Conservation (phyloP, 2,888 invertebrate species). For the Drosophila engyochracea region DNA sequence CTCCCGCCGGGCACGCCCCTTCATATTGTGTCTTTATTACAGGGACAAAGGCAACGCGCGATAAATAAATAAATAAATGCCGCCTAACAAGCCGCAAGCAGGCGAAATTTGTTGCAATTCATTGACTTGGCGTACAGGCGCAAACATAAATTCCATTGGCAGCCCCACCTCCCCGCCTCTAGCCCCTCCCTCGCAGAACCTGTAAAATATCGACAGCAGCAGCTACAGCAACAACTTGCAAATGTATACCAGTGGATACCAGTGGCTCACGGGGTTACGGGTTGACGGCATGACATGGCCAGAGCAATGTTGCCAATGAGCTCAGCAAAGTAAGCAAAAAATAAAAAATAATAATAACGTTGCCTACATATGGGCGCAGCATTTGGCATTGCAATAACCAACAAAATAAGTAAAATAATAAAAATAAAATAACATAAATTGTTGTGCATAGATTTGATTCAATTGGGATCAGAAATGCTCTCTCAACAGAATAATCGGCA, state of each 20-base stretch:
- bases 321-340: conserved; percentile 26
- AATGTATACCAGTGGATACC: conserved; percentile 13
- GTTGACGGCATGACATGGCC: conserved; percentile 11
- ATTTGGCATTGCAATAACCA: conserved; percentile 51
- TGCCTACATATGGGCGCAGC: conserved; percentile 53
- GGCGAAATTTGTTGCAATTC: conserved; percentile 83
- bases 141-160: conserved; percentile 74
- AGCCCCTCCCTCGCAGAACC: conserved; percentile 23
- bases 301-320: conserved; percentile 35
- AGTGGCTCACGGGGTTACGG: not conserved
- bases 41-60: conserved; percentile 69
- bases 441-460: not conserved
- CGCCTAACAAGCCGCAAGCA: conserved; percentile 77
- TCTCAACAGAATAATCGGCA: not conserved
- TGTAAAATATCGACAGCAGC: conserved; percentile 77
- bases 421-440: not conserved
- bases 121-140: conserved; percentile 81
- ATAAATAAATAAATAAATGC: conserved; percentile 79
- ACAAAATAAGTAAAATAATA: conserved; percentile 7
- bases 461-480: not conserved
- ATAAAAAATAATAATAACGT: conserved; percentile 25
- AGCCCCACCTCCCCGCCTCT: not conserved
- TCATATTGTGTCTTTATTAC: conserved; percentile 73
- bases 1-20: not conserved
- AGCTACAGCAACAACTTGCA: conserved; percentile 46